These are phyloP conservation scores for Enteromius viviparus DNA, from an alignment of 2,797 vertebrate species.

Conservation along the genomic window DNA sequence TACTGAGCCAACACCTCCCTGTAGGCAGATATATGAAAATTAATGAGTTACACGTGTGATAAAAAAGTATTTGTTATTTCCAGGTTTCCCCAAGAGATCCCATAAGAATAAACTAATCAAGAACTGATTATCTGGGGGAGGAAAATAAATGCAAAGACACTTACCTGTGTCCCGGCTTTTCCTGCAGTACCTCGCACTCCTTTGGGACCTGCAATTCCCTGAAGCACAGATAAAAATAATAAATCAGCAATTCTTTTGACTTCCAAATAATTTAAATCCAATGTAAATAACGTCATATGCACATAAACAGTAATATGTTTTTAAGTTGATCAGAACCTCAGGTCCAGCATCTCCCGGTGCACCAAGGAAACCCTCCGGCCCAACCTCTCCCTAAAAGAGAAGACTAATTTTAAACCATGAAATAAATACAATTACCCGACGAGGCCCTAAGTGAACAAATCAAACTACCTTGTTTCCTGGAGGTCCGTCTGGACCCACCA, in stretches of 20 bases:
- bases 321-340: constrained; percentile 62
- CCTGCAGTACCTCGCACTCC: constrained; percentile 81
- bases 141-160: constrained; percentile 28
- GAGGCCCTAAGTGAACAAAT: neutral
- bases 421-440: neutral
- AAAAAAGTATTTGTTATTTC: neutral
- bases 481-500: constrained; percentile 68
- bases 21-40: neutral
- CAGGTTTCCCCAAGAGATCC: neutral
- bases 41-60: neutral
- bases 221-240: neutral
- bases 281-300: neutral
- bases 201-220: constrained; percentile 78
- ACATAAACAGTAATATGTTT: constrained; percentile 3
- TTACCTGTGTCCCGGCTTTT: constrained; percentile 75
- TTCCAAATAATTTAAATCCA: neutral
- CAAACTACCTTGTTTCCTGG: constrained; percentile 73
- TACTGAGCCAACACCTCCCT: constrained; percentile 76
- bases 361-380: constrained; percentile 67
- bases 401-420: neutral
- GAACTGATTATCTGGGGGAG: neutral
- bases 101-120: neutral
- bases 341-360: constrained; percentile 54
- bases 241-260: neutral
- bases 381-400: constrained; percentile 69